Evolutionary conservation across 2,113 vertebrate species (phyloP).

Genomic region (Chloropsis hardwickii): DNA sequence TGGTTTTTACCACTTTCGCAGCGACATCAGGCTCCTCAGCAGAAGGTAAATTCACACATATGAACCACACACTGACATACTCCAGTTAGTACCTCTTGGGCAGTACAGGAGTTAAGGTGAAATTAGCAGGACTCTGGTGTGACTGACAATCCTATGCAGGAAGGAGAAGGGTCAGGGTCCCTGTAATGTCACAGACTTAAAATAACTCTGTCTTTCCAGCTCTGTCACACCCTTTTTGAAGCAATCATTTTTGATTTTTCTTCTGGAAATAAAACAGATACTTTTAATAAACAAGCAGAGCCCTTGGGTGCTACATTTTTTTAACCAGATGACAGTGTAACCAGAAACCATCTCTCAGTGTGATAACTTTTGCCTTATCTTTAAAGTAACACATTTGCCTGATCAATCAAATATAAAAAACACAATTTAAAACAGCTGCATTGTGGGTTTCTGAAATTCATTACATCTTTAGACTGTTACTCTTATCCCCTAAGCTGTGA

Average conservation of each 20-base stretch:
- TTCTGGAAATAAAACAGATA: not conserved
- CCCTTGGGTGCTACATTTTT: not conserved
- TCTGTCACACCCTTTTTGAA: not conserved
- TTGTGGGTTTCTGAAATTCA: not conserved
- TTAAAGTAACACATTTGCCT: slow-evolving; percentile 34
- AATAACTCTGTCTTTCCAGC: not conserved
- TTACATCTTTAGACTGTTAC: not conserved
- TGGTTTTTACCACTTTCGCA: not conserved
- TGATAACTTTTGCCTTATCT: slow-evolving; percentile 30
- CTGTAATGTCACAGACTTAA: not conserved
- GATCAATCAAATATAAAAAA: slow-evolving; percentile 12
- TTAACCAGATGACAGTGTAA: not conserved
- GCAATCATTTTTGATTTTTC: not conserved
- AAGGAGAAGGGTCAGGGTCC: not conserved
- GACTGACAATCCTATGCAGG: accelerated
- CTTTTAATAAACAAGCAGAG: not conserved
- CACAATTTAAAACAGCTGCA: not conserved
- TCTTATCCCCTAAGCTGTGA: not conserved
- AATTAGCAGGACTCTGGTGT: not conserved
- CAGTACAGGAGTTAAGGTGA: not conserved
- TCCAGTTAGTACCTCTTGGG: not conserved
- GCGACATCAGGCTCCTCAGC: not conserved
- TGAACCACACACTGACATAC: accelerated
- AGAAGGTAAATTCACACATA: not conserved
- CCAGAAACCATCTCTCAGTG: not conserved